phyloP scores from a whole-genome alignment of 2,113 vertebrate species.

The Chiloscyllium plagiosum region DNA sequence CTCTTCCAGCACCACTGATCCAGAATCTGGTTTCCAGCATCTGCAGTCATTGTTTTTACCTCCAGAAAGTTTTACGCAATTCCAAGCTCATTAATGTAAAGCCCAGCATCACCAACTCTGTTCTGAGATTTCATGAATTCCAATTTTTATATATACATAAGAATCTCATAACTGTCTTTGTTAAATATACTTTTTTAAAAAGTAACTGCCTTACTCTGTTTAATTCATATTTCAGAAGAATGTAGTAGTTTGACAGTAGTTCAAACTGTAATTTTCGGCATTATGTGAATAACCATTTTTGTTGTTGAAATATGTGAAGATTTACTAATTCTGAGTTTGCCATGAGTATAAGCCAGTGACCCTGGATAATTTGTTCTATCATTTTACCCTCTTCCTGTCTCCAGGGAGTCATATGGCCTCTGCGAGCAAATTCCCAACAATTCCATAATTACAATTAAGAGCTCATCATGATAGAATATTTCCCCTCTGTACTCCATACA shows the following conservation, averaged over 20 bases:
- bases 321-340: conserved; percentile 6
- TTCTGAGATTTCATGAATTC: not conserved
- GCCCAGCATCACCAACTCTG: not conserved
- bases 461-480: not conserved
- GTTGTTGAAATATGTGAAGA: not conserved
- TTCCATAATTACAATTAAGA: not conserved
- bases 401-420: not conserved
- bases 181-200: not conserved
- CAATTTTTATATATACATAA: not conserved
- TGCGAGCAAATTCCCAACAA: not conserved
- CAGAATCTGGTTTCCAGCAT: no score
- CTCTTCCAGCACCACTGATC: no score
- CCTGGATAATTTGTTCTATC: not conserved
- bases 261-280: not conserved
- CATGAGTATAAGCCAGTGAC: not conserved
- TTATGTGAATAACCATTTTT: not conserved
- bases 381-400: not conserved
- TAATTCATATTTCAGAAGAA: not conserved
- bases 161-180: not conserved
- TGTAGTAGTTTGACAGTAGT: not conserved
- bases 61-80: not conserved
- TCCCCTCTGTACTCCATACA: not conserved
- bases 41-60: no score
- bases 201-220: not conserved
- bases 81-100: not conserved